A percentile compares a stretch with the other conserved stretches of the same genome.
Conservation (phyloP, 1,140 invertebrate species). For the Drosophila triauraria region DNA sequence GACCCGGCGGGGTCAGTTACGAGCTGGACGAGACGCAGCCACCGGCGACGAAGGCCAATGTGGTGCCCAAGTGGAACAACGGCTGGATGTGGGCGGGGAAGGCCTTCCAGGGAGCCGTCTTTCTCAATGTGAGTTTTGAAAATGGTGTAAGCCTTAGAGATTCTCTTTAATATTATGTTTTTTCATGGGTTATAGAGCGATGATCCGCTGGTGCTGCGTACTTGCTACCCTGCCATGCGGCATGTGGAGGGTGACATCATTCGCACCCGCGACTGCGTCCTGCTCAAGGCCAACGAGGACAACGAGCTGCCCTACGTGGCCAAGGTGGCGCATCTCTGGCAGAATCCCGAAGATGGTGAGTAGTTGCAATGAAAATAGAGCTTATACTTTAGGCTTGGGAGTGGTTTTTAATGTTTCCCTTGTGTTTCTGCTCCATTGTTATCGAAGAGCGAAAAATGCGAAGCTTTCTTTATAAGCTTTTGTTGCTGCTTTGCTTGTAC, state of each 20-base stretch:
- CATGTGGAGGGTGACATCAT: constrained; percentile 95
- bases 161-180: no score
- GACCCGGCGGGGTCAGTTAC: constrained; percentile 71
- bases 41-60: constrained; percentile 85
- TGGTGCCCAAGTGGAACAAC: constrained; percentile 93
- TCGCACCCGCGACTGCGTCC: constrained; percentile 94
- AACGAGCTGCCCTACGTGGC: constrained; percentile 97
- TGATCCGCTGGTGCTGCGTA: constrained; percentile 89
- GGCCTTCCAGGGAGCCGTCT: constrained; percentile 93
- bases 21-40: constrained; percentile 76
- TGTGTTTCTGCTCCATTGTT: no score
- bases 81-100: constrained; percentile 96
- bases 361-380: not conserved
- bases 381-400: not conserved
- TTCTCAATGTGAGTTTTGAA: constrained; percentile 91
- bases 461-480: no score
- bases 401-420: not conserved
- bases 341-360: constrained; percentile 95
- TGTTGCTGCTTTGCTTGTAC: no score
- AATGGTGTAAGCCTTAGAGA: accelerated
- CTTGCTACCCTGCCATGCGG: constrained; percentile 95
- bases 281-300: constrained; percentile 92
- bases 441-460: no score
- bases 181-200: constrained; percentile 89
- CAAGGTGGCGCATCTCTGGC: constrained; percentile 96